Base-by-base conservation (phyloP, 1,140 invertebrate species). In the Danaus melanippus region DNA sequence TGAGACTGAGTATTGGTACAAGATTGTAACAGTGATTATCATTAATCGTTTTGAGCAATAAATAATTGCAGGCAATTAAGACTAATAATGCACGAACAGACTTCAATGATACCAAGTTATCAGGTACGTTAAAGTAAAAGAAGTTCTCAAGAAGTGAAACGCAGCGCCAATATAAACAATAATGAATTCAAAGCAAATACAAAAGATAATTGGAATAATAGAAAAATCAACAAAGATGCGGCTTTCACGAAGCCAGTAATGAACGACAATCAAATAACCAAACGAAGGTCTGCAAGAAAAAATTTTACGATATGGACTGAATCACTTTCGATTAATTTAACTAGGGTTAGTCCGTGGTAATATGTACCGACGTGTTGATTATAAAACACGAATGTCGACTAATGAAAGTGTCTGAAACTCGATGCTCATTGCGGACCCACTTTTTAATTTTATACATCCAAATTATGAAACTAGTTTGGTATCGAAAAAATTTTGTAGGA, bases 141-240 rank as follows among this genome's bases (percentile, higher is more conserved):
- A 17, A 52, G 47, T 59, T 54, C 58, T 52, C 49, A 51, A 61
- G 59, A 69, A 65, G 71, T 64, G 65, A 71, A 74, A 60, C 48
- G 32, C 43, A 43, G 50, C 21, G 21, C 21, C 21, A 51, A 54
- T 53, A 73, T 67, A 66, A 69, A 67, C 61, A 64, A 66, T 68
- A 57, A 64, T 67, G 66, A 70, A 70, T 60, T 60, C 57, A 55
- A 54, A 50, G 43, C 45, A 11, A 49, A 47, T 47, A 62, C 59
- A 69, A 69, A 66, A 59, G 57, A 52, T 43, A 53, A 49, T 40
- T 50, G 48, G 55, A 58, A 71, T 71, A 74, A 74, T 74, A 69
- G 67, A 70, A 74, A 76, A 74, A 66, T 69, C 72, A 75, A 79
- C 71, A 76, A 62, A 66, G 65, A 65, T 64, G 62, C 70, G 66